phyloP scores from a whole-genome alignment of 2,888 invertebrate species.

The Pseudococcus viburni region DNA sequence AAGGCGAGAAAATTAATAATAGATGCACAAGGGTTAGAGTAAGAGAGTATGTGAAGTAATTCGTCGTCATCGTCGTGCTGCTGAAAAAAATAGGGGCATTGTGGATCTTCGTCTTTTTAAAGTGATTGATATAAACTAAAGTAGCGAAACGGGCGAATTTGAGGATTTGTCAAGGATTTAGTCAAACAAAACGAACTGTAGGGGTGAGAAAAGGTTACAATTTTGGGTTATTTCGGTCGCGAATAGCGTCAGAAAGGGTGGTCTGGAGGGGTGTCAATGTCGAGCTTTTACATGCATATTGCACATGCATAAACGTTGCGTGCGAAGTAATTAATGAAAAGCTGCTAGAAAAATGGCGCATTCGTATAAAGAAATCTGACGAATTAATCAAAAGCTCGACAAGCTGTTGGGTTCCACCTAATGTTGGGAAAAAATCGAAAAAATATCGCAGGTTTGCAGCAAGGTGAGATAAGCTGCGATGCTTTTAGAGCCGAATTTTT shows the following conservation, averaged over 20 bases:
- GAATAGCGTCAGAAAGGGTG: background rate
- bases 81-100: background rate
- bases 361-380: no score
- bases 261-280: background rate
- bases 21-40: background rate
- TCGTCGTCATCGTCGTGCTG: conserved; percentile 4
- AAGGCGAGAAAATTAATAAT: conserved; percentile 47
- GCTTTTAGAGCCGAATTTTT: no score
- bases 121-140: background rate
- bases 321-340: background rate
- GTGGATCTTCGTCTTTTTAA: background rate
- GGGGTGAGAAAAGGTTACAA: conserved; percentile 23
- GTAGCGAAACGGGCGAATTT: background rate
- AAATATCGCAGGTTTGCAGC: no score
- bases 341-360: no score
- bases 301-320: background rate
- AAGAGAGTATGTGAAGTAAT: conserved; percentile 34
- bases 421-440: no score
- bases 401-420: no score
- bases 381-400: no score
- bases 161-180: conserved; percentile 41
- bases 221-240: background rate
- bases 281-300: background rate
- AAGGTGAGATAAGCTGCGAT: no score
- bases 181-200: background rate